A percentile compares a stretch with the other conserved stretches of the same genome.
phyloP scores from a whole-genome alignment of 2,797 vertebrate genomes.

The Sebastiscus tertius region DNA sequence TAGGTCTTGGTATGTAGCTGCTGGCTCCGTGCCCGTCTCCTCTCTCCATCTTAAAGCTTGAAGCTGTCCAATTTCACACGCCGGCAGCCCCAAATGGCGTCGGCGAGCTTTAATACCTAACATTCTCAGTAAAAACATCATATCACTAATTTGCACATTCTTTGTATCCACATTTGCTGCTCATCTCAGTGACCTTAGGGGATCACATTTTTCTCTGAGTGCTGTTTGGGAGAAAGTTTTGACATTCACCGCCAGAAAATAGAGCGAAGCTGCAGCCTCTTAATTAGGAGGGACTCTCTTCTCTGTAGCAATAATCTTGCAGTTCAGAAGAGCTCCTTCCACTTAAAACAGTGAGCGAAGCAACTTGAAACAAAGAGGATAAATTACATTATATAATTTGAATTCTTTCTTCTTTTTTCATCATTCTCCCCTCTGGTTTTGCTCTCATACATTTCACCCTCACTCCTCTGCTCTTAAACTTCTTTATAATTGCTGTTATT shows the following conservation, averaged over 20 bases:
- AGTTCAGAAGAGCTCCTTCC: not conserved
- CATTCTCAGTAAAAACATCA: not conserved
- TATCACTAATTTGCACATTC: slow-evolving; percentile 3
- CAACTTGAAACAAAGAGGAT: not conserved
- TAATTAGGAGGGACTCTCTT: slow-evolving; percentile 17
- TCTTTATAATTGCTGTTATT: not conserved
- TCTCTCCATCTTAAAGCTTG: not conserved
- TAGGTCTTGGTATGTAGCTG: not conserved
- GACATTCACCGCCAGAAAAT: not conserved
- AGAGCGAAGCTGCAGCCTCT: not conserved
- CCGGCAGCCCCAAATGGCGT: not conserved
- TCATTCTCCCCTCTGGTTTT: not conserved
- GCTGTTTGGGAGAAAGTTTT: not conserved
- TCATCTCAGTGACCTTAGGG: not conserved
- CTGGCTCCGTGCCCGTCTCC: not conserved
- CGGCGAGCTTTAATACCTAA: not conserved
- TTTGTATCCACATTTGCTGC: not conserved
- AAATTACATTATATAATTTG: not conserved
- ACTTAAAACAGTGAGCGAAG: not conserved
- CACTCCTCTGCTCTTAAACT: not conserved
- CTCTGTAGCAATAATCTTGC: not conserved
- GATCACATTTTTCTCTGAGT: not conserved
- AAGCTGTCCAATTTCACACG: slow-evolving; percentile 10
- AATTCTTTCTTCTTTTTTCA: not conserved
- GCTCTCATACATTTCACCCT: not conserved